Conservation (phyloP, 2,888 invertebrate genomes). For the Odontomyia ornata region DNA sequence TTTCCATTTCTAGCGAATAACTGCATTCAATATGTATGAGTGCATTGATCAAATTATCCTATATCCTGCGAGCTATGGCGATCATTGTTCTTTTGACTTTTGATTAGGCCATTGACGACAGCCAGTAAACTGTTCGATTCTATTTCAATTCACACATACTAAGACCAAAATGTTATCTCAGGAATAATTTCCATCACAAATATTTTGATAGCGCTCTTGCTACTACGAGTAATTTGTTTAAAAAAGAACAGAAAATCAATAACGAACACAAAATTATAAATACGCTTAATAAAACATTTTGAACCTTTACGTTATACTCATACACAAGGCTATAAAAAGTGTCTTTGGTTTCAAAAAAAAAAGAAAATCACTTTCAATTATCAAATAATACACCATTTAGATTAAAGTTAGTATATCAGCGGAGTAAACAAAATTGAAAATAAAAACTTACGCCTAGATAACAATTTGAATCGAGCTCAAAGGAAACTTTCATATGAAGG, state of each 20-base stretch:
- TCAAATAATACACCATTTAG: neutral
- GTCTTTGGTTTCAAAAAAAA: neutral
- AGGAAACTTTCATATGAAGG: neutral
- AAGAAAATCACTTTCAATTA: neutral
- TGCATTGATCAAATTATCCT: too few relatives aligned
- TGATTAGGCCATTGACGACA: too few relatives aligned
- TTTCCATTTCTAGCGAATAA: neutral
- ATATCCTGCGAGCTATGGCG: neutral
- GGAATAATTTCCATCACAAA: constrained; percentile 21
- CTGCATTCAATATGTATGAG: too few relatives aligned
- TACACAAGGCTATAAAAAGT: neutral
- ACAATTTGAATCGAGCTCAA: constrained; percentile 14
- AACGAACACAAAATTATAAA: neutral
- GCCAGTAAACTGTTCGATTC: neutral
- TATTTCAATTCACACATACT: neutral
- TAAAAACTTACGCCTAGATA: neutral
- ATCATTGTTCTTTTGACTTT: too few relatives aligned
- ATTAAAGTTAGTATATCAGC: neutral
- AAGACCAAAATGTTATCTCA: constrained; percentile 23
- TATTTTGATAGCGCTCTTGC: neutral
- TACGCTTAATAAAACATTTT: constrained; percentile 8
- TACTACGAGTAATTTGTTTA: neutral
- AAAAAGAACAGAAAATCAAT: neutral
- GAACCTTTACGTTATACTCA: neutral
- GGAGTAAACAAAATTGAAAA: neutral